Evolutionary conservation across 1,140 invertebrate genomes (phyloP).

Genomic region (Meloidogyne chitwoodi): DNA sequence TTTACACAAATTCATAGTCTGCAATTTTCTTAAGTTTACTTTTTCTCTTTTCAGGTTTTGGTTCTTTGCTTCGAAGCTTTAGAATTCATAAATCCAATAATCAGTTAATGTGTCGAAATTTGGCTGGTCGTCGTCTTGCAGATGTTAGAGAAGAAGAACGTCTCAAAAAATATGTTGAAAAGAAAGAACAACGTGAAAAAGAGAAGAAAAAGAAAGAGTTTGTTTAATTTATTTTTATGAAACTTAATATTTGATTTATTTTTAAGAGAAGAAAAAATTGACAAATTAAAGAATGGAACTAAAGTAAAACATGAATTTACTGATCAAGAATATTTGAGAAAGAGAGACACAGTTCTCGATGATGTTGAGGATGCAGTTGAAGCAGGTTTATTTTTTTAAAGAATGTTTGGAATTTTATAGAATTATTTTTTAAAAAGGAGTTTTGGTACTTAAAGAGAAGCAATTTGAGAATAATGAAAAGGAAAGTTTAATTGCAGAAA

Average conservation of each 20-base stretch:
- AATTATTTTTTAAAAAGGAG: conserved; percentile 1
- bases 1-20: not conserved
- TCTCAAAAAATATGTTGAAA: conserved; percentile 41
- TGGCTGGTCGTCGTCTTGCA: conserved; percentile 39
- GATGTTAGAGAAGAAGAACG: conserved; percentile 52
- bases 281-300: conserved; percentile 32
- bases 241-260: not conserved
- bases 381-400: conserved; percentile 22
- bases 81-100: conserved; percentile 44
- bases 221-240: conserved; percentile 2
- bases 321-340: conserved; percentile 42
- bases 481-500: too few relatives aligned
- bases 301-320: conserved; percentile 38
- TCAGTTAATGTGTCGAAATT: conserved; percentile 46
- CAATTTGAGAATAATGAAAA: too few relatives aligned
- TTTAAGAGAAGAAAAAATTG: conserved; percentile 45
- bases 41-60: conserved; percentile 26
- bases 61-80: conserved; percentile 39
- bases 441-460: conserved; percentile 1
- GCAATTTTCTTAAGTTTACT: not conserved
- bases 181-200: conserved; percentile 37
- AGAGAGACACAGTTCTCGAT: conserved; percentile 38
- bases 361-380: conserved; percentile 41
- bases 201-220: conserved; percentile 43
- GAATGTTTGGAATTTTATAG: not conserved